Evolutionary conservation across 2,797 vertebrate genomes (phyloP).

Genomic region (Danio tinwini): DNA sequence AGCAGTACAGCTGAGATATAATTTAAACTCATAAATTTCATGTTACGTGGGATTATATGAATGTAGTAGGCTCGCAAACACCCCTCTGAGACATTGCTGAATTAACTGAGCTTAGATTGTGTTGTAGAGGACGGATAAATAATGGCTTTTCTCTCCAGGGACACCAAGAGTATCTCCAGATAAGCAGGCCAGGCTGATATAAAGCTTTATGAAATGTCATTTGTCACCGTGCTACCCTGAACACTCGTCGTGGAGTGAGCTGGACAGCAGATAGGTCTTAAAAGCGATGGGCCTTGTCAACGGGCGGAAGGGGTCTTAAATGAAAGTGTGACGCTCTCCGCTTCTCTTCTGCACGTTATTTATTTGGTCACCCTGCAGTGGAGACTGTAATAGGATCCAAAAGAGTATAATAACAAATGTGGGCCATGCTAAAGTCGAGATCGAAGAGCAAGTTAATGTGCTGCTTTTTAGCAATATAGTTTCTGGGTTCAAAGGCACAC

Average conservation of each 20-base stretch:
- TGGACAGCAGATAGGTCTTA: constrained; percentile 62
- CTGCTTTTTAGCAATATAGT: background rate
- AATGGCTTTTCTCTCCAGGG: constrained; percentile 43
- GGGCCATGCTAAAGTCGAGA: background rate
- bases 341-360: constrained; percentile 51
- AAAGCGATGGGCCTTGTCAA: constrained; percentile 67
- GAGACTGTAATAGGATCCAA: constrained; percentile 5
- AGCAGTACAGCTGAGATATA: background rate
- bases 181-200: constrained; percentile 45
- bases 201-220: constrained; percentile 57
- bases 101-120: constrained; percentile 34
- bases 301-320: constrained; percentile 65
- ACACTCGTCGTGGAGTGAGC: constrained; percentile 55
- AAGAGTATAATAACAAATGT: constrained; percentile 36
- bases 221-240: constrained; percentile 63
- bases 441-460: background rate
- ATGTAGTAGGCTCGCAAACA: constrained; percentile 8
- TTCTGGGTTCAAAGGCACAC: no score
- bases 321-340: constrained; percentile 62
- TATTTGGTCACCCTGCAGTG: constrained; percentile 31
- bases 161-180: constrained; percentile 55
- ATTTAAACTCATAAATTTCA: constrained; percentile 15
- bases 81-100: constrained; percentile 9
- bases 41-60: constrained; percentile 9
- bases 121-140: constrained; percentile 24